Base-by-base conservation (phyloP, 1,140 invertebrate genomes). In the Drosophila repletoides region DNA sequence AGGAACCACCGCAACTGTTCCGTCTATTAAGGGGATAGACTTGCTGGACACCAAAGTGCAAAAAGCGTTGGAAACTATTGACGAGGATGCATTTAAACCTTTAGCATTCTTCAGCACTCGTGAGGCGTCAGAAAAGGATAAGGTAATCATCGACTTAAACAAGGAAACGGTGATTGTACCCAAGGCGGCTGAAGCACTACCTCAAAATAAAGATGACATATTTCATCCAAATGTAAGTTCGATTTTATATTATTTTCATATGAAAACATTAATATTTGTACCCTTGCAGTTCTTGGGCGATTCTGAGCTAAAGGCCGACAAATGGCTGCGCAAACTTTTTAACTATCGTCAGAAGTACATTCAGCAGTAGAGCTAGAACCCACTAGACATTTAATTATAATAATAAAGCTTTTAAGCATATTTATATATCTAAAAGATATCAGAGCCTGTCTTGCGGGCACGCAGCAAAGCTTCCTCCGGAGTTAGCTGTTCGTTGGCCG, bases 361-460 rank as follows among this genome's bases (percentile, higher is more conserved):
- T 34, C 58, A 83, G 34, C 66, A 87, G 24, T 89, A 76, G 52
- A 12, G 31, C 15, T 10, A 5, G 9, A n/a, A 19, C n/a, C 17
- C 12, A 40, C 19, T 4, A 14, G 53, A 43, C 34, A 22, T 67
- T 24, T 48, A 67, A 76, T 79, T 70, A 64, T 40, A 61, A 43
- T 40, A 76, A 69, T 69, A 76, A 81, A 76, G 14, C 28, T 24
- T 24, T 34, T 22, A 58, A 52, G 33, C 45, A 51, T 38, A 21
- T 51, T 17, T 76, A 74, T 29, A 74, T 29, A 46, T 15, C 51
- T 90, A 90, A 91, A 96, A 97, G 71, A 97, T 93, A 91, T 97
- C 96, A 36, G 92, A 93, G 36, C 96, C 96, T 43, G 95, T 95
- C 91, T 93, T 92, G 56, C 92, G 92, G 4, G 95, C 95, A 68